Evolutionary conservation across 2,797 vertebrate genomes (phyloP).

Genomic region (Bovichtus variegatus): DNA sequence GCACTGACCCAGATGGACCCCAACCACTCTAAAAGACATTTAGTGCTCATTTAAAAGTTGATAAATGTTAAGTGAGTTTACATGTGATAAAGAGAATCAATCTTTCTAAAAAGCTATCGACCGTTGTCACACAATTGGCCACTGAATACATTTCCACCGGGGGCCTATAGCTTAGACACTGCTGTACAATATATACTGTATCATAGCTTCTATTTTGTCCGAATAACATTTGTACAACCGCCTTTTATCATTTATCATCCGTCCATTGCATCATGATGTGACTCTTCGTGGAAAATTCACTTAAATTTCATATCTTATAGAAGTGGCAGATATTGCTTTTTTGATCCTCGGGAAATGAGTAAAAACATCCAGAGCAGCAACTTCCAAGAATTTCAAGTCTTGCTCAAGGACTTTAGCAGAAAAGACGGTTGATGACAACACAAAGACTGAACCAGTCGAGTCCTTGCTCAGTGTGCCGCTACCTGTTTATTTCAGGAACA

Average conservation of each 20-base stretch:
- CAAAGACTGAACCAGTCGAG: slow-evolving; percentile 2
- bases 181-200: not conserved
- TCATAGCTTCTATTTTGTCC: not conserved
- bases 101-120: slow-evolving; percentile 47
- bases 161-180: not conserved
- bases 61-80: slow-evolving; percentile 46
- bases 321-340: not conserved
- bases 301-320: not conserved
- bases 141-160: slow-evolving; percentile 16
- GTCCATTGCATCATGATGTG: not conserved
- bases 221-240: not conserved
- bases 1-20: not conserved
- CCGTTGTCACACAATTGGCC: slow-evolving; percentile 9
- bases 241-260: not conserved
- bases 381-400: not conserved
- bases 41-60: slow-evolving; percentile 41
- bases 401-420: not conserved
- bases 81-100: slow-evolving; percentile 34
- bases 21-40: slow-evolving; percentile 15
- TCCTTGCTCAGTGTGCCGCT: not conserved
- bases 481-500: slow-evolving; percentile 17
- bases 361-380: not conserved
- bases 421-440: slow-evolving; percentile 1
- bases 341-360: slow-evolving; percentile 1
- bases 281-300: not conserved